Percentiles rank a stretch among this genome's conserved stretches.
Conservation (phyloP, 2,113 vertebrate genomes). For the Leptosomus discolor region DNA sequence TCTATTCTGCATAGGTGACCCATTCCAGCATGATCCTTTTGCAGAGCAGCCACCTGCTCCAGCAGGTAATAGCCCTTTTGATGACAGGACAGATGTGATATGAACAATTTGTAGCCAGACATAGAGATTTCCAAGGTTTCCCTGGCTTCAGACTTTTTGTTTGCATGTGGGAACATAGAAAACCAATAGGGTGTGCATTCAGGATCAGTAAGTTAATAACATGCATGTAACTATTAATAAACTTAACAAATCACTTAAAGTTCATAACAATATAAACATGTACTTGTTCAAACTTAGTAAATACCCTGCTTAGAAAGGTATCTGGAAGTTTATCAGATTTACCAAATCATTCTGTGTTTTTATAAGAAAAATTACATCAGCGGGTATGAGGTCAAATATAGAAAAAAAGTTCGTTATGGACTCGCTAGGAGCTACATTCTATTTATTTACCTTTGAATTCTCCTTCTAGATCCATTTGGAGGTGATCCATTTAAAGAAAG, state of each 20-base stretch:
- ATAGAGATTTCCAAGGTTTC: neutral
- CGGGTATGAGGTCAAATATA: neutral
- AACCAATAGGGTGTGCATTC: neutral
- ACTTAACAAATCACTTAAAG: too few species aligned
- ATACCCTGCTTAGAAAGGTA: neutral
- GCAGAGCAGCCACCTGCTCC: slow-evolving; percentile 81
- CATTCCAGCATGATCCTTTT: slow-evolving; percentile 93
- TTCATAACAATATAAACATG: too few species aligned
- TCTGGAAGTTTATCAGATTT: neutral
- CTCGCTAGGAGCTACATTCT: neutral
- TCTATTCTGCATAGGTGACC: slow-evolving; percentile 79
- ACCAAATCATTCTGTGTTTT: neutral
- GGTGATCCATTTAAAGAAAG: slow-evolving; percentile 95
- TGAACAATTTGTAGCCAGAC: neutral
- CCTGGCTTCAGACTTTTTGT: neutral
- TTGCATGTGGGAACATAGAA: neutral
- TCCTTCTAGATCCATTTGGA: slow-evolving; percentile 88
- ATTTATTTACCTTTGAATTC: neutral
- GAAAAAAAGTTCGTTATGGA: neutral
- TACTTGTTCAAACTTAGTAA: neutral
- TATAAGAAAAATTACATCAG: neutral
- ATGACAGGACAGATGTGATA: neutral
- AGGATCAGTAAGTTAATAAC: neutral
- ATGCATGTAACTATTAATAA: neutral
- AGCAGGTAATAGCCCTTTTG: slow-evolving; percentile 75